Percentiles rank a stretch among this genome's conserved stretches.
Evolutionary conservation across 2,888 invertebrate genomes (phyloP).

Genomic region (Heliconius aoede): DNA sequence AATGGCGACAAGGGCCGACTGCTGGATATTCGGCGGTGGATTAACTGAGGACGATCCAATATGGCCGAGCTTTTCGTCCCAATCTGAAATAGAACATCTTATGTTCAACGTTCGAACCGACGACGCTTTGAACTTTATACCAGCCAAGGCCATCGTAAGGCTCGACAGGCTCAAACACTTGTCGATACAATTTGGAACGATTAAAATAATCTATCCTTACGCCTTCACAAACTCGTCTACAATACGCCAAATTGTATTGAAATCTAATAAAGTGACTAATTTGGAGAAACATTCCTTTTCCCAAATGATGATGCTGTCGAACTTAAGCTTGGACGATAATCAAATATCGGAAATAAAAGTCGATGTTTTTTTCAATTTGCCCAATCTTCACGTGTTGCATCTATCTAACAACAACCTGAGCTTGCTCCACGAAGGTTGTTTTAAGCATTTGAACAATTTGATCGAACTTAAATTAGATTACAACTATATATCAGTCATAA

Average conservation of each 20-base stretch:
- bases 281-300: conserved; percentile 89
- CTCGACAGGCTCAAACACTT: conserved; percentile 87
- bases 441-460: conserved; percentile 88
- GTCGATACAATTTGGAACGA: conserved; percentile 88
- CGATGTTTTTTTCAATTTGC: conserved; percentile 89
- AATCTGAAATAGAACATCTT: conserved; percentile 87
- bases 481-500: conserved; percentile 89
- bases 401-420: conserved; percentile 94
- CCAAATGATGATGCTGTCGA: conserved; percentile 87
- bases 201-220: conserved; percentile 87
- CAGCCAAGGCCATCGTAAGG: conserved; percentile 87
- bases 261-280: conserved; percentile 87
- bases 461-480: conserved; percentile 90
- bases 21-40: conserved; percentile 86
- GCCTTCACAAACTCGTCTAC: conserved; percentile 90
- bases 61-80: conserved; percentile 89
- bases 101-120: conserved; percentile 88
- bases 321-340: conserved; percentile 89
- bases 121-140: conserved; percentile 87
- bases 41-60: conserved; percentile 87
- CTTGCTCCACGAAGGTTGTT: conserved; percentile 93
- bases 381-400: conserved; percentile 88
- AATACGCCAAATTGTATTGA: conserved; percentile 87
- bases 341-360: conserved; percentile 88
- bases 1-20: conserved; percentile 87